A percentile compares a stretch with the other conserved stretches of the same genome.
Conservation (phyloP, 2,888 invertebrate genomes). For the Lithophane leautieri region DNA sequence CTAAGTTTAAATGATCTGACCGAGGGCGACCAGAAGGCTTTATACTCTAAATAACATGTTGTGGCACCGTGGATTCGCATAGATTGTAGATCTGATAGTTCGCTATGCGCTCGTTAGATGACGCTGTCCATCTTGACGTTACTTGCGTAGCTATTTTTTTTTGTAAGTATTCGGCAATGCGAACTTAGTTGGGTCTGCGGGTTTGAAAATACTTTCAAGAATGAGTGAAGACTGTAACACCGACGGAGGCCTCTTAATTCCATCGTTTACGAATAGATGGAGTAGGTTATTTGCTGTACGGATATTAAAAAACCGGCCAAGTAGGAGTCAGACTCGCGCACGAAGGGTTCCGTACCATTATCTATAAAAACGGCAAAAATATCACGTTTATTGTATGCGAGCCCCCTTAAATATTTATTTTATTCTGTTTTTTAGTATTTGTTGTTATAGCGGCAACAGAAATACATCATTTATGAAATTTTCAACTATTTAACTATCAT, state of each 20-base stretch:
- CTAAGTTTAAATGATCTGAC: neutral
- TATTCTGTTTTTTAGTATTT: too few species aligned
- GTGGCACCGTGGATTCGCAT: neutral
- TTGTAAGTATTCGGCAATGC: neutral
- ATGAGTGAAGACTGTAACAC: neutral
- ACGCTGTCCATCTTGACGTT: neutral
- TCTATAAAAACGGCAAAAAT: too few species aligned
- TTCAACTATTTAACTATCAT: too few species aligned
- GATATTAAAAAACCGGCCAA: too few species aligned
- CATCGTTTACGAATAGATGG: constrained; percentile 8
- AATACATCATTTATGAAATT: too few species aligned
- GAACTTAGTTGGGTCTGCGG: too few species aligned
- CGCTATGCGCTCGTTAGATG: constrained; percentile 10
- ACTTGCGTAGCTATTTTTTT: neutral
- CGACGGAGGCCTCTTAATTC: constrained; percentile 1
- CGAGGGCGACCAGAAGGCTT: neutral
- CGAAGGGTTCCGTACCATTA: too few species aligned
- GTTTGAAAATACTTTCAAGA: neutral
- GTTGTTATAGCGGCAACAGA: too few species aligned
- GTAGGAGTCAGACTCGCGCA: too few species aligned
- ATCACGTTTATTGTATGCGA: too few species aligned
- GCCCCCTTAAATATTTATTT: too few species aligned
- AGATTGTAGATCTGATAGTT: constrained; percentile 7
- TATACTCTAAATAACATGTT: neutral
- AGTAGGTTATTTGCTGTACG: neutral